These are phyloP conservation scores for Hirtodrosophila alboralis DNA, from an alignment of 2,888 invertebrate species.

Conservation along the genomic window DNA sequence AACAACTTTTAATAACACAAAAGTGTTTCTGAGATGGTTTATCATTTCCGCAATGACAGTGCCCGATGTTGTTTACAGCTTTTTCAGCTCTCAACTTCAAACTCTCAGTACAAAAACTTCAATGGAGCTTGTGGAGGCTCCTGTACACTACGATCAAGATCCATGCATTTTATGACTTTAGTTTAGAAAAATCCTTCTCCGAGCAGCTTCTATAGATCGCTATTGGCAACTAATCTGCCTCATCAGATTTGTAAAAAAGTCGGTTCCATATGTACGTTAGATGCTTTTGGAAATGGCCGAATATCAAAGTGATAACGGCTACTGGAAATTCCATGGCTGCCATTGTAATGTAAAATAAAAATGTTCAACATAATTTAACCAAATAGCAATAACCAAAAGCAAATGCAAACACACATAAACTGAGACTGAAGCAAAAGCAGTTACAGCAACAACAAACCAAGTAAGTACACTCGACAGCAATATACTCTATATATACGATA, in stretches of 20 bases:
- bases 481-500: too few relatives aligned
- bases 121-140: too few relatives aligned
- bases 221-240: not conserved
- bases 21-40: slow-evolving; percentile 75
- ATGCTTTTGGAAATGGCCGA: not conserved
- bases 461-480: too few relatives aligned
- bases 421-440: slow-evolving; percentile 11
- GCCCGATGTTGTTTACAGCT: slow-evolving; percentile 27
- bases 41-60: slow-evolving; percentile 66
- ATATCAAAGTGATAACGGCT: not conserved
- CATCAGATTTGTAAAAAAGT: not conserved
- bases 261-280: not conserved
- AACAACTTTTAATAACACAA: slow-evolving; percentile 71
- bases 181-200: too few relatives aligned
- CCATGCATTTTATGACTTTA: slow-evolving; percentile 57
- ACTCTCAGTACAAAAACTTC: too few relatives aligned
- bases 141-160: too few relatives aligned
- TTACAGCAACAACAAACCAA: slow-evolving; percentile 17
- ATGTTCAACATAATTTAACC: slow-evolving; percentile 76
- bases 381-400: slow-evolving; percentile 66
- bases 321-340: slow-evolving; percentile 10
- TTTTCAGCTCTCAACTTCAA: not conserved
- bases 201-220: not conserved
- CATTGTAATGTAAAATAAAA: slow-evolving; percentile 70
- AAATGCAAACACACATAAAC: not conserved